phyloP scores from a whole-genome alignment of 2,797 vertebrate species.

The Tolypeutes matacus region DNA sequence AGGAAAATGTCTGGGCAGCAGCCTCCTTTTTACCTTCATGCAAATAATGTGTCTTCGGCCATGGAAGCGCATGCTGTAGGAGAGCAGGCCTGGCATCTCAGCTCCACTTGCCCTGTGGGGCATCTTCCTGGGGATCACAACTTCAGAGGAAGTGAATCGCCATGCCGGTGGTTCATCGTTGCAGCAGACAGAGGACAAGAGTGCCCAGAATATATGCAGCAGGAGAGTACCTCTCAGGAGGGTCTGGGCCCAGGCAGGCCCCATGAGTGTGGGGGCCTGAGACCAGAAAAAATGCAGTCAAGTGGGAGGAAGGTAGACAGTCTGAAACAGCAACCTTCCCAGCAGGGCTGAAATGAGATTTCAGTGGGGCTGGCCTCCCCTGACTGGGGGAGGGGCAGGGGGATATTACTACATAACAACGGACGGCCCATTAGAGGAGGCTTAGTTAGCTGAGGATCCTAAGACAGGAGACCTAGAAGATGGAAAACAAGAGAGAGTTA shows the following conservation, averaged over 20 bases:
- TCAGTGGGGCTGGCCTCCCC: not conserved
- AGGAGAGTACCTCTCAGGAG: not conserved
- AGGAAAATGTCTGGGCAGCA: constrained; percentile 77
- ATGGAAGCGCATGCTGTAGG: constrained; percentile 82
- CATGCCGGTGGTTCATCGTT: constrained; percentile 44
- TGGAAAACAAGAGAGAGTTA: not conserved
- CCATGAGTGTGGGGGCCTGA: not conserved
- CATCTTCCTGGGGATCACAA: constrained; percentile 83
- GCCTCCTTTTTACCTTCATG: constrained; percentile 77
- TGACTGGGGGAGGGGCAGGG: not conserved
- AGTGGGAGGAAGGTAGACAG: not conserved
- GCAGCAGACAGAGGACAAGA: not conserved
- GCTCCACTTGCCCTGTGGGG: constrained; percentile 27
- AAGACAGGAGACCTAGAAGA: not conserved
- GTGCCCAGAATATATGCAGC: constrained; percentile 21
- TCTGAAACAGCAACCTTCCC: not conserved
- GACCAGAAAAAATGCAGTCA: not conserved
- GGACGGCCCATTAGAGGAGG: not conserved
- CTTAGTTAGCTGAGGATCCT: not conserved
- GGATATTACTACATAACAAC: constrained; percentile 67
- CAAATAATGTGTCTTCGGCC: constrained; percentile 81
- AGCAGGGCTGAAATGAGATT: not conserved
- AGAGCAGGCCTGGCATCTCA: constrained; percentile 43
- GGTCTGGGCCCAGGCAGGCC: not conserved
- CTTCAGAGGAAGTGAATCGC: constrained; percentile 69